Base-by-base conservation (phyloP, 2,888 invertebrate genomes). In the Idaea straminata region DNA sequence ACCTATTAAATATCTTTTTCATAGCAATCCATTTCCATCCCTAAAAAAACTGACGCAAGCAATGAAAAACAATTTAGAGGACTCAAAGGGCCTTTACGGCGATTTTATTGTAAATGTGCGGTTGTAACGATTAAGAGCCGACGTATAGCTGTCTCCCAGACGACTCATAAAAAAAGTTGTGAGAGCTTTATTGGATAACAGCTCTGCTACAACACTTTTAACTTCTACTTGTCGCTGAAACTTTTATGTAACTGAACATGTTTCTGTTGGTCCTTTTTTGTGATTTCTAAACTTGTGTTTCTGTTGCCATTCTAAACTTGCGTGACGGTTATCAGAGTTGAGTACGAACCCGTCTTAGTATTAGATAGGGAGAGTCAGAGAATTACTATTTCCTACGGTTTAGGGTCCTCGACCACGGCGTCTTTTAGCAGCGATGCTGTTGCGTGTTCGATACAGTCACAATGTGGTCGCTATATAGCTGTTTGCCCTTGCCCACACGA, bases 161-260 rank as follows among this genome's bases (percentile, higher is more conserved):
- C 77, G 82, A 80, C 76, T 79, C 76, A 74, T 81, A 81, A 86
- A 83, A 77, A 80, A 83, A 87, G 77, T 84, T 83, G 76, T 80
- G 79, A 86, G 81, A 84, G 83, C 83, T 83, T 86, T 86, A 85
- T 86, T 83, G 81, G 82, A 81, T 84, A 84, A 79, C 76, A 76
- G 77, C 74, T 75, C 76, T 76, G 76, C 77, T 79, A 83, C 81
- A 85, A 75, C 80, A 81, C 79, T 85, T 85, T 82, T 82, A 83
- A 84, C 83, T 83, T 78, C 68, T 67, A 73, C 74, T 69, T 77
- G 70, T 75, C 74, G 65, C 71, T 77, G 69, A 72, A 82, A 81
- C 72, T 84, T 85, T 81, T 79, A 74, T 75, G 73, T 78, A 74
- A 67, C 67, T 62, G 73, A 70, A 62, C 62, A 70, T 67, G 65